Base-by-base conservation (phyloP, 2,888 invertebrate genomes). In the Drosophila neotestacea region DNA sequence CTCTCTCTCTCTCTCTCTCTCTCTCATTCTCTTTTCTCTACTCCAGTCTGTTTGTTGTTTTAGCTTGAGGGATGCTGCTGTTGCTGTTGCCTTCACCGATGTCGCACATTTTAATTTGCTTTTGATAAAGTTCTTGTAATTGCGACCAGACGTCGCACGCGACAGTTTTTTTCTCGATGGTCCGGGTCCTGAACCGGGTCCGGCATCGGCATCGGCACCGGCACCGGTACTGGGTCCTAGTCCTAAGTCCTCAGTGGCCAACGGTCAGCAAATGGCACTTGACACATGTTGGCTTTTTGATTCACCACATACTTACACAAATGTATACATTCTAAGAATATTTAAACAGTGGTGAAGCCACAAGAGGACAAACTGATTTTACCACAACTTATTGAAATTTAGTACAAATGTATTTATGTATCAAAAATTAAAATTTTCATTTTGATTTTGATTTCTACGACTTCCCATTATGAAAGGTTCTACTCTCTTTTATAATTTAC, bases 111-210 rank as follows among this genome's bases (percentile, higher is more conserved):
- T 85, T 85, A 84, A 85, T 80, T 66, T 70, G 66, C 82, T 85
- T 79, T 81, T 78, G 79, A 80, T 84, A 64, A 79, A 85, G 81
- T 78, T 73, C 69, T 67, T 73, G 73, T 80, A 77, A 82, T 79
- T 79, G 61, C 78, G 55, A 54, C 46, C 70, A 79, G 67, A 61
- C 81, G 59, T 59, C 55, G 71, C 44, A 22, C 7, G 38, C 51
- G 11, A 11, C 51, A 51, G 38, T 16, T 38, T 38, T 38, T n/a
- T 22, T 11, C 6, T 7, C 22, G 11, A 7, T 38, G 36, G 6
- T 27, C 27, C 48, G 44, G 51, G 27, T 28, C 42, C 22, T 38
- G 36, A 52, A 22, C 22, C 22, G 22, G 22, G 22, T 22, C 22
- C 22, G 22, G 22, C 22, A 22, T 3, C 22, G 22, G 22, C 22